phyloP scores from a whole-genome alignment of 2,113 vertebrate genomes.

The Eudyptes chrysolophus region DNA sequence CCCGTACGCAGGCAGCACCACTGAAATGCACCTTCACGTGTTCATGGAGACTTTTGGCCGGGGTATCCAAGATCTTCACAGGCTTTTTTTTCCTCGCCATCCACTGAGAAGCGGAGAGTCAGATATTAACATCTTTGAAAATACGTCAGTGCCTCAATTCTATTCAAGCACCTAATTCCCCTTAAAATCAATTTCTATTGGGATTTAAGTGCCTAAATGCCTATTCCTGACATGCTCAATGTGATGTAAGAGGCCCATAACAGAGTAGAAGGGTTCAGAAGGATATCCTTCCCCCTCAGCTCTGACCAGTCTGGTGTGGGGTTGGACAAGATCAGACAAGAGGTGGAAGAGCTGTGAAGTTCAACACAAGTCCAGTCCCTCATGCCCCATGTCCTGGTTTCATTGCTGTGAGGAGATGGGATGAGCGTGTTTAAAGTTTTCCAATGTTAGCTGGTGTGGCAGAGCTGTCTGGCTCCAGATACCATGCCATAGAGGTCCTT shows the following conservation, averaged over 20 bases:
- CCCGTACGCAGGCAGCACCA: fast-evolving
- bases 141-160: neutral
- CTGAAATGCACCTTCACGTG: neutral
- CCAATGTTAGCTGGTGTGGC: neutral
- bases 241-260: neutral
- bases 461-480: neutral
- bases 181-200: neutral
- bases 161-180: neutral
- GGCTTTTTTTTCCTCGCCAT: neutral
- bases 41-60: neutral
- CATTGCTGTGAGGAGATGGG: neutral
- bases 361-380: neutral
- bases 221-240: neutral
- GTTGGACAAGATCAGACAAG: neutral
- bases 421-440: neutral
- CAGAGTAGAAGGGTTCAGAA: neutral
- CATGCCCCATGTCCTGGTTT: neutral
- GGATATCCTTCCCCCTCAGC: neutral
- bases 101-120: neutral
- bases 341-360: neutral
- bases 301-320: neutral
- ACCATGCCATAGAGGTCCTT: neutral
- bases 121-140: neutral
- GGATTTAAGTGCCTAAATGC: neutral
- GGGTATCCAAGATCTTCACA: neutral